Evolutionary conservation across 2,113 vertebrate genomes (phyloP).

Genomic region (Malurus melanocephalus): DNA sequence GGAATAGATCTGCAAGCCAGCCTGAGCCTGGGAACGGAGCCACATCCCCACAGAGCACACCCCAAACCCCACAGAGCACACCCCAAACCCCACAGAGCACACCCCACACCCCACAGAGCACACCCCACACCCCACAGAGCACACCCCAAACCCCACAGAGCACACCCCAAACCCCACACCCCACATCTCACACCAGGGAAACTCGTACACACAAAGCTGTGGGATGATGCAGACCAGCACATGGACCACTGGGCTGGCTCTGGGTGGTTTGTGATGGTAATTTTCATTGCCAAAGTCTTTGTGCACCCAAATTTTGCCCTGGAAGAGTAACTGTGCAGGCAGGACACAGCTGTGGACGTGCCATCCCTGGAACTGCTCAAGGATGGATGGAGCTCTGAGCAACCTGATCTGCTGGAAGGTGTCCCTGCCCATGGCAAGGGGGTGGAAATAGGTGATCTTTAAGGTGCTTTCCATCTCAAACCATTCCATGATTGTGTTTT

Average conservation of each 20-base stretch:
- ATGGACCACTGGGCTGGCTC: background rate
- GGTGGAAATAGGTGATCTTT: background rate
- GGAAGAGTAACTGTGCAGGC: background rate
- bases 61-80: background rate
- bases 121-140: background rate
- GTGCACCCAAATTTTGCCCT: background rate
- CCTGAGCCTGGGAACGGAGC: accelerated
- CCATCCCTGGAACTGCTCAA: background rate
- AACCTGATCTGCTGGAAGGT: background rate
- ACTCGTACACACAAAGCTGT: accelerated
- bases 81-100: background rate
- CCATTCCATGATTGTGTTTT: background rate
- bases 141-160: background rate
- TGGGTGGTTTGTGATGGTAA: background rate
- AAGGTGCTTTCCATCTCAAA: background rate
- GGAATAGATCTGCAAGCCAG: background rate
- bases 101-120: background rate
- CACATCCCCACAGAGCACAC: accelerated
- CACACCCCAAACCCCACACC: background rate
- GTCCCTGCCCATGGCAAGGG: background rate
- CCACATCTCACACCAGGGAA: background rate
- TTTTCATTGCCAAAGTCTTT: background rate
- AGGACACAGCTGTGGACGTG: background rate
- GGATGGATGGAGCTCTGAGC: background rate
- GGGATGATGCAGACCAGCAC: accelerated